These are phyloP conservation scores for Thelaira solivaga DNA, from an alignment of 2,888 invertebrate genomes.

Conservation along the genomic window DNA sequence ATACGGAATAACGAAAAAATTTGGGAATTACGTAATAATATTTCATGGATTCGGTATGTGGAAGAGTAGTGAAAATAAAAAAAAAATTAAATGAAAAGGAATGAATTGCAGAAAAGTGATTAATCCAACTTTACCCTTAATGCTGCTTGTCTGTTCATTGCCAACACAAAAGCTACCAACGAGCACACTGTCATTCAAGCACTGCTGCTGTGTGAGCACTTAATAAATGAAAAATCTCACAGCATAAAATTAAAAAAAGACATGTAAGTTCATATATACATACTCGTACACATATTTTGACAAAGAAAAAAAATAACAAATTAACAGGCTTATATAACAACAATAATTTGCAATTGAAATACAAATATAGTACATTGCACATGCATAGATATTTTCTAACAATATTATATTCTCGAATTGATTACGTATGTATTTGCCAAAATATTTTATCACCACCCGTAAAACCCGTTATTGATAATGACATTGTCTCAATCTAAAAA, in stretches of 20 bases:
- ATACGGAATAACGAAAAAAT: too few relatives aligned
- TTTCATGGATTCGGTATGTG: too few relatives aligned
- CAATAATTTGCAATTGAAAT: constrained; percentile 11
- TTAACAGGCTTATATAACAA: constrained; percentile 30
- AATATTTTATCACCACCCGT: neutral
- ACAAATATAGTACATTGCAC: too few relatives aligned
- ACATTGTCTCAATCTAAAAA: constrained; percentile 16
- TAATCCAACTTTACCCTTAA: too few relatives aligned
- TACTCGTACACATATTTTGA: neutral
- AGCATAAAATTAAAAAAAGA: constrained; percentile 10
- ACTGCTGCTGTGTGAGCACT: neutral
- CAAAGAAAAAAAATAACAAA: constrained; percentile 3
- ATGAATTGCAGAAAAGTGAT: too few relatives aligned
- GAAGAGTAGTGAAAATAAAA: too few relatives aligned
- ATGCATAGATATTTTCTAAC: neutral
- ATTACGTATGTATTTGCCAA: neutral
- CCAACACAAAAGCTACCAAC: neutral
- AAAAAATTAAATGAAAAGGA: too few relatives aligned
- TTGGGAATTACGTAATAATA: too few relatives aligned
- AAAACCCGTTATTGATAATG: constrained; percentile 33
- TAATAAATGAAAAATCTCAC: neutral
- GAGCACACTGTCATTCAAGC: neutral
- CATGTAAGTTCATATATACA: neutral
- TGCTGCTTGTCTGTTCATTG: neutral
- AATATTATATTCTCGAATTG: constrained; percentile 1